Percentiles rank a stretch among this genome's conserved stretches.
Conservation (phyloP, 2,797 vertebrate genomes). For the Neomorphus geoffroyi region DNA sequence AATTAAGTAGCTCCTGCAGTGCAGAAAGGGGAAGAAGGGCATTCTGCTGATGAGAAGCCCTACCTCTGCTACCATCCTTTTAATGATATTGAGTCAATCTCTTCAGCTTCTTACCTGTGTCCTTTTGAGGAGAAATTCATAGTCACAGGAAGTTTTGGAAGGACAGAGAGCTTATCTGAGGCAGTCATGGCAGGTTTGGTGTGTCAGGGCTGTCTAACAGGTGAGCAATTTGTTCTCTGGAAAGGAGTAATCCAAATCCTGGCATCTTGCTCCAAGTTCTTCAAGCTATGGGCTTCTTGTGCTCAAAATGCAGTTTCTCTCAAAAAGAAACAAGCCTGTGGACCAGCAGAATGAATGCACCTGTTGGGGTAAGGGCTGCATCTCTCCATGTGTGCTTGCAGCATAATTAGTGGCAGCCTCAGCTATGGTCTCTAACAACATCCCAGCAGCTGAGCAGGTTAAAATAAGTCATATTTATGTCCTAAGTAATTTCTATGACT, state of each 20-base stretch:
- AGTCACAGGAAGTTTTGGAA: neutral
- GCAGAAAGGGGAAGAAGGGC: neutral
- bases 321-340: neutral
- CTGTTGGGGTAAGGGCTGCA: neutral
- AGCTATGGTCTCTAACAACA: neutral
- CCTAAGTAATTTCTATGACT: neutral
- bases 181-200: too few species aligned
- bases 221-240: neutral
- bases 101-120: neutral
- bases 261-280: neutral
- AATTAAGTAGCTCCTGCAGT: neutral
- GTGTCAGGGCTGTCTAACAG: neutral
- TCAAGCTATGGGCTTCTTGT: neutral
- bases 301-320: neutral
- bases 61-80: neutral
- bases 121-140: neutral
- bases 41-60: neutral
- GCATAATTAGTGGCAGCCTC: neutral
- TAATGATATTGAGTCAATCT: neutral
- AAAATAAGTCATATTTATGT: neutral
- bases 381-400: neutral
- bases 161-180: neutral
- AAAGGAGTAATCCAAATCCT: neutral
- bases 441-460: fast-evolving
- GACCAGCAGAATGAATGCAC: neutral